Evolutionary conservation across 2,888 invertebrate species (phyloP).

Genomic region (Drosophila birchii): DNA sequence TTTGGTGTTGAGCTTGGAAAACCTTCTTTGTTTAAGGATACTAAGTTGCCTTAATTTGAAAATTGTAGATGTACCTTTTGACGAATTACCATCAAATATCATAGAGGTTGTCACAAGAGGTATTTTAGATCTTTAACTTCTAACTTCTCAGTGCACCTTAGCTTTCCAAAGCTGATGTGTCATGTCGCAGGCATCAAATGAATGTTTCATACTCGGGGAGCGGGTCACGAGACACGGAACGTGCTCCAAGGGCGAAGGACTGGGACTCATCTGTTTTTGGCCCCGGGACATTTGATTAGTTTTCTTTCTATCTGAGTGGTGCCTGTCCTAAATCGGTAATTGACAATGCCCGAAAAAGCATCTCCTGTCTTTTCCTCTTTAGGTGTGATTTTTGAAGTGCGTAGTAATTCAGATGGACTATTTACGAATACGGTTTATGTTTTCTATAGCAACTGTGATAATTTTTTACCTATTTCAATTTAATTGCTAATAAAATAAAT

Average conservation of each 20-base stretch:
- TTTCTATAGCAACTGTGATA: no score
- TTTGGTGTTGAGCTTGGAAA: neutral
- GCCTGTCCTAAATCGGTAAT: slow-evolving; percentile 45
- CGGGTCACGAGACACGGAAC: slow-evolving; percentile 17
- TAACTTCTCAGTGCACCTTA: slow-evolving; percentile 12
- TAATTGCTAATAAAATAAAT: neutral
- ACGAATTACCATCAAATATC: no score
- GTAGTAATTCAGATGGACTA: slow-evolving; percentile 60
- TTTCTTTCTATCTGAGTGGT: slow-evolving; percentile 55
- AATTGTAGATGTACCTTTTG: neutral
- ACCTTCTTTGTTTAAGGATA: neutral
- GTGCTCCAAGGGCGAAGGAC: slow-evolving; percentile 13
- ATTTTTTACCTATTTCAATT: neutral
- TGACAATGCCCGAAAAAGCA: slow-evolving; percentile 33
- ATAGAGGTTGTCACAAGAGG: no score
- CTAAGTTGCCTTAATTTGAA: neutral
- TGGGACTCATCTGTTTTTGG: slow-evolving; percentile 67
- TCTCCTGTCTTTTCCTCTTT: neutral
- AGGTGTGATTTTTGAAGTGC: slow-evolving; percentile 54
- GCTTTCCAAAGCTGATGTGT: slow-evolving; percentile 43
- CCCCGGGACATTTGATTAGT: slow-evolving; percentile 74
- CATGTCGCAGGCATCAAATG: slow-evolving; percentile 76
- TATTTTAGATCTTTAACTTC: neutral
- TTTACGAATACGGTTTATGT: slow-evolving; percentile 60
- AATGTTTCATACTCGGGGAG: slow-evolving; percentile 70